These are phyloP conservation scores for Gymnoscelis rufifasciata DNA, from an alignment of 2,888 invertebrate genomes.

Conservation along the genomic window DNA sequence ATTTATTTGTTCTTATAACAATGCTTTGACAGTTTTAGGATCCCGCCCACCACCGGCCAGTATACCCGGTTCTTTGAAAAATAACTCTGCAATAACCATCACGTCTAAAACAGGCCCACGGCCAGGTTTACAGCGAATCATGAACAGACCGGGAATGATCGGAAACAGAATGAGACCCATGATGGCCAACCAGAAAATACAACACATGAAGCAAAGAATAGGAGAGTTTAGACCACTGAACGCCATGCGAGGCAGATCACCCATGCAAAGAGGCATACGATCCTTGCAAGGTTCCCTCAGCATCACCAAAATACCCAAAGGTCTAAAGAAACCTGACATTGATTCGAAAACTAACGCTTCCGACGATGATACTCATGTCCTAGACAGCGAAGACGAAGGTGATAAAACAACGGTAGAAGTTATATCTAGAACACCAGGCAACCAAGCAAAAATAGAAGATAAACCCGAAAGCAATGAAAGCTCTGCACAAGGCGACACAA, in stretches of 20 bases:
- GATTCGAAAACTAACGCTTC: constrained; percentile 50
- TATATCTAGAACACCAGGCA: constrained; percentile 31
- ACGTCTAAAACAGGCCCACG: constrained; percentile 71
- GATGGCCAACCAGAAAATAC: constrained; percentile 63
- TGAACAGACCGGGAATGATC: constrained; percentile 55
- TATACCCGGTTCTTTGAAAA: constrained; percentile 76
- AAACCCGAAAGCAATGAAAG: constrained; percentile 13
- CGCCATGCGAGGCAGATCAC: constrained; percentile 54
- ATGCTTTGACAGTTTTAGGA: constrained; percentile 54
- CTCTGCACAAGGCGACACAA: constrained; percentile 19
- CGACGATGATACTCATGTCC: constrained; percentile 64
- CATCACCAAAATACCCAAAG: constrained; percentile 64
- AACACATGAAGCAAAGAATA: constrained; percentile 59
- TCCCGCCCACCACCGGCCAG: constrained; percentile 54
- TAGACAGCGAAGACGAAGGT: constrained; percentile 67
- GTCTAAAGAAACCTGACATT: constrained; percentile 44
- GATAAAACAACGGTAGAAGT: constrained; percentile 25
- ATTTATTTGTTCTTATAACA: background rate
- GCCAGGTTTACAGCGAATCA: constrained; percentile 57
- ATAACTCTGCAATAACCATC: constrained; percentile 80
- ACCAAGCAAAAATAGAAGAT: constrained; percentile 24
- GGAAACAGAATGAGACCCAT: constrained; percentile 60
- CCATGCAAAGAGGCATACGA: constrained; percentile 51
- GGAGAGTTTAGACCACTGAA: constrained; percentile 58
- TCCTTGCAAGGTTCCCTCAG: constrained; percentile 69